Base-by-base conservation (phyloP, 1,140 invertebrate species). In the Bombus polaris region DNA sequence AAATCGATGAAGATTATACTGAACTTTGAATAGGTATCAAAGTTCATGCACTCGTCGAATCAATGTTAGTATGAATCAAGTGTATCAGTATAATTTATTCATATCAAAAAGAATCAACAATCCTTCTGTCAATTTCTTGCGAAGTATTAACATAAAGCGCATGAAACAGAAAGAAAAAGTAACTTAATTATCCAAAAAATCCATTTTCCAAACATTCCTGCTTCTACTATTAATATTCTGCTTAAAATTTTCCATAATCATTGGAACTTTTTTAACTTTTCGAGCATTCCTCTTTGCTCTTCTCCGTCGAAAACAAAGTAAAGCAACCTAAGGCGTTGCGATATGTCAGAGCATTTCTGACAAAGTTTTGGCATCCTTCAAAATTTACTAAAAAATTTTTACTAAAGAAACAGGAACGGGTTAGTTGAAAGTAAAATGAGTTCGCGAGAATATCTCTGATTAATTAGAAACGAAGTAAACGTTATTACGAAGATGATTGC, bases 1-100 rank as follows among this genome's bases (percentile, higher is more conserved):
- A 83, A 28, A 53, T 62, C 47, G 68, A 65, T 5, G 12, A 83
- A 66, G 66, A 86, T 83, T 77, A 62, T 44, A 22, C 15, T 12
- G 57, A 25, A 72, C n/a, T 35, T 28, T 22, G 25, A n/a, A n/a
- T n/a, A 5, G 25, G 37, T 53, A 76, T 53, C 1, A 15, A n/a
- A 57, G 6, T 37, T 37, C 28, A 3, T 28, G 39, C 32, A 65
- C 28, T 42, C 28, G n/a, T 3, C 42, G 28, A 44, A 62, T 25
- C 37, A 37, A 65, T 22, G 28, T 25, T 62, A 1, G 37, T 42
- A n/a, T 1, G 4, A 42, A 65, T 44, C 59, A 32, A 42, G 15
- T 2, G 15, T 77, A 32, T 28, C 75, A 28, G 42, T 32, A 18
- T 15, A 18, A 18, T 37, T 65, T 32, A 32, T 42, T 25, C 15